Conservation (phyloP, 2,797 vertebrate genomes). For the Austrolebias charrua region DNA sequence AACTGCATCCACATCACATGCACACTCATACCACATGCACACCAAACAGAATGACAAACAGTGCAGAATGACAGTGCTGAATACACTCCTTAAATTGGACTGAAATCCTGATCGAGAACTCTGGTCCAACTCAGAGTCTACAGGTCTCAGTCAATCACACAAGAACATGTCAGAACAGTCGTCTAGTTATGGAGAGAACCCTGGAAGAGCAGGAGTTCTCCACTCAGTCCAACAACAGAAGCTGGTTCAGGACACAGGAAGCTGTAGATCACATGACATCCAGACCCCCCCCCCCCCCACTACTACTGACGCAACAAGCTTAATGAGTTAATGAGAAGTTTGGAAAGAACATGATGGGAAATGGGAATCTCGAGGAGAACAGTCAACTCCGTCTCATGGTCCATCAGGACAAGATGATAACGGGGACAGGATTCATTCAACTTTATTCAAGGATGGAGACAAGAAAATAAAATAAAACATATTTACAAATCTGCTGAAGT, state of each 20-base stretch:
- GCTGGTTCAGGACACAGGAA: conserved; percentile 22
- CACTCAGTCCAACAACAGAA: conserved; percentile 5
- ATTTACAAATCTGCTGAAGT: conserved; percentile 12
- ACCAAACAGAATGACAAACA: no score
- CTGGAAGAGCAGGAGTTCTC: not conserved
- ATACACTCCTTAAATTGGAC: no score
- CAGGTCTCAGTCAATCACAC: no score
- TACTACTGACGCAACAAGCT: conserved; percentile 16
- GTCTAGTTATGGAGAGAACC: no score
- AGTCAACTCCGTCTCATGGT: conserved; percentile 41
- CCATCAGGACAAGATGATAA: conserved; percentile 23
- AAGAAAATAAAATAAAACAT: not conserved
- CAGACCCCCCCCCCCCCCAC: conserved; percentile 4
- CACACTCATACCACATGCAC: no score
- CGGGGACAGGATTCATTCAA: not conserved
- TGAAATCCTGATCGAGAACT: no score
- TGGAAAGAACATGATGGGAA: conserved; percentile 63
- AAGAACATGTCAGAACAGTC: no score
- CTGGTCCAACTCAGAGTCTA: no score
- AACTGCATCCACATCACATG: not conserved
- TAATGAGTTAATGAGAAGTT: conserved; percentile 62
- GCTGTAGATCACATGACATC: conserved; percentile 20
- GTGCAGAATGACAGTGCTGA: not conserved
- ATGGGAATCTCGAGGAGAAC: conserved; percentile 71
- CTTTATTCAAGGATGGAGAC: not conserved